These are phyloP conservation scores for Xiphias gladius DNA, from an alignment of 2,113 vertebrate genomes.

Conservation along the genomic window DNA sequence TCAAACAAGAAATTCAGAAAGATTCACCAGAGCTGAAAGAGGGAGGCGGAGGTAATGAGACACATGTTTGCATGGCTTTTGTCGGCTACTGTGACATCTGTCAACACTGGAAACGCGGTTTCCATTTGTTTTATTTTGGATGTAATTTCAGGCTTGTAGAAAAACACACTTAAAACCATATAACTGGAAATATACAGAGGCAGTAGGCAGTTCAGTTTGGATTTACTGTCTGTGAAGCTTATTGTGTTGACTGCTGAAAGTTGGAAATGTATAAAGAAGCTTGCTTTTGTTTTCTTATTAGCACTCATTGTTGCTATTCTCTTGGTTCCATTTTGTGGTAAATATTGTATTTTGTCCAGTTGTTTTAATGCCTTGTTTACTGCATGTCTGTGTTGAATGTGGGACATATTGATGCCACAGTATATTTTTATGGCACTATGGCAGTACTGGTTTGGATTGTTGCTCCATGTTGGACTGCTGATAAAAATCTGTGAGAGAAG, in stretches of 20 bases:
- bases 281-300: neutral
- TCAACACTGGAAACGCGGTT: neutral
- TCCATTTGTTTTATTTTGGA: neutral
- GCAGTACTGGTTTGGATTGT: neutral
- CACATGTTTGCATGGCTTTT: slow-evolving; percentile 24
- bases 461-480: neutral
- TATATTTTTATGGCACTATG: neutral
- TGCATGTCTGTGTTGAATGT: neutral
- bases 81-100: neutral
- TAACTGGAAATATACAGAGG: neutral
- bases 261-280: neutral
- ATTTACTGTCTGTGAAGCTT: slow-evolving; percentile 3
- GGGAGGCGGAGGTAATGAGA: slow-evolving; percentile 61
- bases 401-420: neutral
- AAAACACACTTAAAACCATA: neutral
- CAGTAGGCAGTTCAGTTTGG: neutral
- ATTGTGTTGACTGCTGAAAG: neutral
- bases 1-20: slow-evolving; percentile 47
- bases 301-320: neutral
- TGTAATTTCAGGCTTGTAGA: neutral
- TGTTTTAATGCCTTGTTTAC: neutral
- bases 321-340: neutral
- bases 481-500: neutral
- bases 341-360: neutral
- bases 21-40: slow-evolving; percentile 35